Evolutionary conservation across 2,888 invertebrate species (phyloP).

Genomic region (Trichogramma evanescens): DNA sequence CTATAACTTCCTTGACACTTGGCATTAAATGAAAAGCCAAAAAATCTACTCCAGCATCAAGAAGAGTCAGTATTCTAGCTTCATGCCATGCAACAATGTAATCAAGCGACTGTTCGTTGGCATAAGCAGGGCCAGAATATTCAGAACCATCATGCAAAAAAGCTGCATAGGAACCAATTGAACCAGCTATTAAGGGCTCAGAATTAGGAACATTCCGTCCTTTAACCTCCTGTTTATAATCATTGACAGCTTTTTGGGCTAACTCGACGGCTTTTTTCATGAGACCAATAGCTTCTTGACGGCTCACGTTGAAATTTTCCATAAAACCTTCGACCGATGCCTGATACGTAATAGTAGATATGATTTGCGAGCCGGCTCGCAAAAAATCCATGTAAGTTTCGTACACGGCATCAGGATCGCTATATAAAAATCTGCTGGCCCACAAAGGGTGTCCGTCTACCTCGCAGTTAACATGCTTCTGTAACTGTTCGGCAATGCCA

Average conservation of each 20-base stretch:
- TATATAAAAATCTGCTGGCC: constrained; percentile 75
- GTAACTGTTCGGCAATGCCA: constrained; percentile 74
- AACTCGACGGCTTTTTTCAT: constrained; percentile 68
- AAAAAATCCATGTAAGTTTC: constrained; percentile 74
- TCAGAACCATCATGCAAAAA: constrained; percentile 85
- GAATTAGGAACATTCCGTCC: constrained; percentile 14
- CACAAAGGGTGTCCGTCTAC: constrained; percentile 81
- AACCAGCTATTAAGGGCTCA: constrained; percentile 67
- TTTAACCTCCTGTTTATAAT: constrained; percentile 23
- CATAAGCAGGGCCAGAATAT: constrained; percentile 71
- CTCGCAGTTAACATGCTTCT: constrained; percentile 64
- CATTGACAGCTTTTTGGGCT: constrained; percentile 61
- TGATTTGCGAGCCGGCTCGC: constrained; percentile 76
- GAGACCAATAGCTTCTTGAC: constrained; percentile 62
- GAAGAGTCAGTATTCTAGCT: constrained; percentile 68
- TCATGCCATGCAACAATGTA: constrained; percentile 75
- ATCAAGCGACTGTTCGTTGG: constrained; percentile 56
- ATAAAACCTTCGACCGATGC: constrained; percentile 56
- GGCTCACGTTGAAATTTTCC: constrained; percentile 62
- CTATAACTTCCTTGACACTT: constrained; percentile 72
- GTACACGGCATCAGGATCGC: constrained; percentile 69
- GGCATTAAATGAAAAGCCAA: constrained; percentile 88
- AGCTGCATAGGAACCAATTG: constrained; percentile 87
- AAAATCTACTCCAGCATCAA: constrained; percentile 74
- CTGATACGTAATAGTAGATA: constrained; percentile 87